phyloP scores from a whole-genome alignment of 1,140 invertebrate genomes.

The Aphelinus atriplicis region DNA sequence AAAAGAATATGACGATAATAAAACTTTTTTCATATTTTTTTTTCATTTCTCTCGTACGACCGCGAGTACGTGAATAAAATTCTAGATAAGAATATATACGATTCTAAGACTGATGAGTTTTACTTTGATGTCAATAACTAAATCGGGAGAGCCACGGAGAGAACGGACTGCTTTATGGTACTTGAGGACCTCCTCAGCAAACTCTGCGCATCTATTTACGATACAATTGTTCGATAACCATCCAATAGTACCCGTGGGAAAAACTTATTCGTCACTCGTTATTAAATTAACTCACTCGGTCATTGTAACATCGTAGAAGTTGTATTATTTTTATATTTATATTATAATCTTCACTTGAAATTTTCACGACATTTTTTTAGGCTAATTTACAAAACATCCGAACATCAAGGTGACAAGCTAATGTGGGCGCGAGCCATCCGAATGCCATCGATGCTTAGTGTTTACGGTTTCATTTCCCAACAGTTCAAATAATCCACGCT shows the following conservation, averaged over 20 bases:
- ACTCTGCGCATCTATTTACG: slow-evolving; percentile 45
- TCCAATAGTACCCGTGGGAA: not conserved
- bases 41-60: too few relatives aligned
- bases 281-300: slow-evolving; percentile 34
- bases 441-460: too few relatives aligned
- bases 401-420: not conserved
- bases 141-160: slow-evolving; percentile 69
- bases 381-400: not conserved
- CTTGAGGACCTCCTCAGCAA: slow-evolving; percentile 67
- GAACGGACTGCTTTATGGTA: slow-evolving; percentile 74
- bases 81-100: too few relatives aligned
- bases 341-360: slow-evolving; percentile 15
- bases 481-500: too few relatives aligned
- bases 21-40: too few relatives aligned
- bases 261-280: not conserved
- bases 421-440: too few relatives aligned
- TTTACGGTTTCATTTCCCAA: too few relatives aligned
- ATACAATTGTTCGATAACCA: not conserved
- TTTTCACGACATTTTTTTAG: not conserved
- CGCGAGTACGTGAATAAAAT: too few relatives aligned
- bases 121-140: slow-evolving; percentile 73
- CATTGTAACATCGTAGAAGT: not conserved
- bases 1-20: not conserved
- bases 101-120: not conserved
- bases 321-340: too few relatives aligned